Evolutionary conservation across 2,113 vertebrate genomes (phyloP).

Genomic region (Hypocryptadius cinnamomeus): DNA sequence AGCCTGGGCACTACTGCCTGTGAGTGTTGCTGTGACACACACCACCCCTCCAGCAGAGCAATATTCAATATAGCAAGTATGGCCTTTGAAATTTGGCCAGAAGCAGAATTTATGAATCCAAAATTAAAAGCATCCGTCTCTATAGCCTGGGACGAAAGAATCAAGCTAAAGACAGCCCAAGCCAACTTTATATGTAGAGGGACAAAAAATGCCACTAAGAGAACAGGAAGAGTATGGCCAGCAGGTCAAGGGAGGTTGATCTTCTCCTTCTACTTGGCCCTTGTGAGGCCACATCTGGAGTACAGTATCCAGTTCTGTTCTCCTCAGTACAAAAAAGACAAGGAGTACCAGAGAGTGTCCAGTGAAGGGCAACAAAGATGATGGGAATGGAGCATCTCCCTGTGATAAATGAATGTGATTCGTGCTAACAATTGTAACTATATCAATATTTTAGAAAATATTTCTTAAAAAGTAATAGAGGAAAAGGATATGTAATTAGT

Average conservation of each 20-base stretch:
- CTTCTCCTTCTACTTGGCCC: neutral
- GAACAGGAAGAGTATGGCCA: neutral
- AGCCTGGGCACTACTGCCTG: neutral
- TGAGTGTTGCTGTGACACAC: fast-evolving
- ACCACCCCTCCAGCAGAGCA: neutral
- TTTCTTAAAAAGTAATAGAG: no score
- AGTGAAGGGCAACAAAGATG: neutral
- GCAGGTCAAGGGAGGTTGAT: neutral
- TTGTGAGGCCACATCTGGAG: neutral
- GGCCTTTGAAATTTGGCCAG: neutral
- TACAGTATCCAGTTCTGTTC: neutral
- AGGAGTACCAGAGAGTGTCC: neutral
- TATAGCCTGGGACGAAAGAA: neutral
- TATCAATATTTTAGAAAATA: no score
- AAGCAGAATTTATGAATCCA: neutral
- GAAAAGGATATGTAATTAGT: no score
- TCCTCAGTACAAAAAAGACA: neutral
- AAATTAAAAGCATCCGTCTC: neutral
- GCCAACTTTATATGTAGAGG: fast-evolving
- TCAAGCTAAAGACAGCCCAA: neutral
- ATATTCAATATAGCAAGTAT: fast-evolving
- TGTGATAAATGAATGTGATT: no score
- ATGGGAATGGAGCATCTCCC: neutral
- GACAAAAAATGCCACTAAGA: neutral
- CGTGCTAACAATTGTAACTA: no score